phyloP scores from a whole-genome alignment of 2,113 vertebrate genomes.

The Coptodon rendalli region DNA sequence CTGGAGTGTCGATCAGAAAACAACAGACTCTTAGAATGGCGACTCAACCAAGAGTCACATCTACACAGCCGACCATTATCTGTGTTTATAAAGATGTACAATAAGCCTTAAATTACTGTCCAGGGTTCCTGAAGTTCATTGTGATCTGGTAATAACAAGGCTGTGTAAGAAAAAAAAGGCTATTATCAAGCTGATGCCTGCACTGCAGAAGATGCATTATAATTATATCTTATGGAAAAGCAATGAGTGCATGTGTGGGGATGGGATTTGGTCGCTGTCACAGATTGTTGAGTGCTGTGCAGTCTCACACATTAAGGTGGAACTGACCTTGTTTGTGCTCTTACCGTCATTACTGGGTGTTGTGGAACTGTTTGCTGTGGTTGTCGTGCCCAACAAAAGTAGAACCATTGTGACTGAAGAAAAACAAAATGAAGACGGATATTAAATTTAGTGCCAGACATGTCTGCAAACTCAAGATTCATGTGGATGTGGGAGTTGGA shows the following conservation, averaged over 20 bases:
- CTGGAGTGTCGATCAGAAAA: conserved; percentile 10
- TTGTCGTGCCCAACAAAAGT: conserved; percentile 63
- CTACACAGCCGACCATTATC: conserved; percentile 3
- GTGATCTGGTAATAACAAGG: conserved; percentile 48
- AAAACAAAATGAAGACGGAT: conserved; percentile 44
- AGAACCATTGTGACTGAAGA: conserved; percentile 73
- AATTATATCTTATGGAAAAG: conserved; percentile 22
- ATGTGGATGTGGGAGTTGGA: background rate
- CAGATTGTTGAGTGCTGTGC: background rate
- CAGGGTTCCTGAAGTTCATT: conserved; percentile 5
- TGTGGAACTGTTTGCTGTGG: conserved; percentile 28
- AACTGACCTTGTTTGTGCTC: background rate
- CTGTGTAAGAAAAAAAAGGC: conserved; percentile 12
- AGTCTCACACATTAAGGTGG: conserved; percentile 3
- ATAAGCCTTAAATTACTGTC: conserved; percentile 48
- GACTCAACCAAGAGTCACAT: background rate
- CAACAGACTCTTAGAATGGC: conserved; percentile 1
- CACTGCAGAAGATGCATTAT: background rate
- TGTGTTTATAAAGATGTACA: conserved; percentile 21
- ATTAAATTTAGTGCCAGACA: conserved; percentile 50
- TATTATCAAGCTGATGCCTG: conserved; percentile 31
- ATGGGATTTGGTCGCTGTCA: background rate
- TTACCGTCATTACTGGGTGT: conserved; percentile 35
- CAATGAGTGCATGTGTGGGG: background rate
- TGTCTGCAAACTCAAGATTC: conserved; percentile 14